Conservation (phyloP, 2,888 invertebrate genomes). For the Leptothorax acervorum region DNA sequence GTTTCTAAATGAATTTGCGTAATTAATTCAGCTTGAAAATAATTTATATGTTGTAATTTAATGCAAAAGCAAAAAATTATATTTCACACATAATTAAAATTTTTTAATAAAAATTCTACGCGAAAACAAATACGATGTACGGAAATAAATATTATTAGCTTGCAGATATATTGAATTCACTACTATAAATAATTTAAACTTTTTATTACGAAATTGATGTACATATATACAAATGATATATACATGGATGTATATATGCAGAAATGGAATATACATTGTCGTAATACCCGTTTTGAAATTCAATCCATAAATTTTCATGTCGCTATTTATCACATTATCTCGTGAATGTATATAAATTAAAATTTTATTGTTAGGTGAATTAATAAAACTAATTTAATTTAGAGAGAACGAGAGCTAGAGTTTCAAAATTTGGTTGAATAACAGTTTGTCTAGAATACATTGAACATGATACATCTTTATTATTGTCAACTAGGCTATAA, state of each 20-base stretch:
- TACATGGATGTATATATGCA: no score
- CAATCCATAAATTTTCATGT: slow-evolving; percentile 14
- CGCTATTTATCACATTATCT: background rate
- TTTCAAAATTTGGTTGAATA: background rate
- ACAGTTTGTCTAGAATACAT: background rate
- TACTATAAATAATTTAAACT: background rate
- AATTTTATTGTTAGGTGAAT: background rate
- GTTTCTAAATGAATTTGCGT: slow-evolving; percentile 10
- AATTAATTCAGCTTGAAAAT: slow-evolving; percentile 25
- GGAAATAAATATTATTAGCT: background rate
- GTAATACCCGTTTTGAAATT: slow-evolving; percentile 4
- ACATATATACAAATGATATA: background rate
- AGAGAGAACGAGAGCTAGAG: background rate
- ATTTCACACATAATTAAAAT: slow-evolving; percentile 18
- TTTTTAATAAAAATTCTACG: background rate
- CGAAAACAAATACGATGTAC: background rate
- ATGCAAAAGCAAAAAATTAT: slow-evolving; percentile 15
- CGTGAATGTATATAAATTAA: background rate
- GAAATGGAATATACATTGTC: background rate
- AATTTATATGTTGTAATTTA: slow-evolving; percentile 1
- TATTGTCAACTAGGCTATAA: background rate
- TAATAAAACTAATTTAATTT: background rate
- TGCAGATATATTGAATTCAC: background rate
- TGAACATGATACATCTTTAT: background rate
- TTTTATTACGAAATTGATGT: slow-evolving; percentile 1